phyloP scores from a whole-genome alignment of 2,888 invertebrate genomes.

The Thecocarcelia acutangulata region DNA sequence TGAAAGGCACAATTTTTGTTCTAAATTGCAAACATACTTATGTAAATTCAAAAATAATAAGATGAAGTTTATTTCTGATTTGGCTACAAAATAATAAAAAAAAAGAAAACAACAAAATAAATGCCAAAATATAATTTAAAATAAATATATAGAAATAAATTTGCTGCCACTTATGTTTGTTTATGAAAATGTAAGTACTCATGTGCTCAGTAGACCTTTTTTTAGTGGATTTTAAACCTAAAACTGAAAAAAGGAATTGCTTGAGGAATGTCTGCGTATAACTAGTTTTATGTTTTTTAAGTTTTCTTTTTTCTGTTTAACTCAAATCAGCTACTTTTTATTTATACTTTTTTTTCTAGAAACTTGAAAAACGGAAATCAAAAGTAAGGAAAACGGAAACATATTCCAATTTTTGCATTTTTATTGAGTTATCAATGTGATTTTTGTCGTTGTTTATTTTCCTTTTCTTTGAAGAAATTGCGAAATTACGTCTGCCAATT shows the following conservation, averaged over 20 bases:
- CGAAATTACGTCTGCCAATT: slow-evolving; percentile 37
- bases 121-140: slow-evolving; percentile 15
- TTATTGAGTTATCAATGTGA: slow-evolving; percentile 50
- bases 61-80: neutral
- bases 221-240: neutral
- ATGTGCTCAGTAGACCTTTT: slow-evolving; percentile 61
- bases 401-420: slow-evolving; percentile 50
- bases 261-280: slow-evolving; percentile 8
- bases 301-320: slow-evolving; percentile 11
- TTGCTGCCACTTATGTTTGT: slow-evolving; percentile 15
- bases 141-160: slow-evolving; percentile 52
- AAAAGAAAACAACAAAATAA: neutral
- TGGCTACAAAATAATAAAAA: too few species aligned
- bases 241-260: neutral
- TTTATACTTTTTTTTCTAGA: neutral
- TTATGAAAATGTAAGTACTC: slow-evolving; percentile 31
- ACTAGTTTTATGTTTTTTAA: neutral
- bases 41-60: slow-evolving; percentile 5
- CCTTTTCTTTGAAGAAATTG: slow-evolving; percentile 17
- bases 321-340: slow-evolving; percentile 22
- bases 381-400: slow-evolving; percentile 57
- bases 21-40: neutral
- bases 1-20: slow-evolving; percentile 60
- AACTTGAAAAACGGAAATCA: slow-evolving; percentile 47
- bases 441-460: slow-evolving; percentile 11